Percentiles rank a stretch among this genome's conserved stretches.
phyloP scores from a whole-genome alignment of 2,113 vertebrate species.

The Callionymus lyra region DNA sequence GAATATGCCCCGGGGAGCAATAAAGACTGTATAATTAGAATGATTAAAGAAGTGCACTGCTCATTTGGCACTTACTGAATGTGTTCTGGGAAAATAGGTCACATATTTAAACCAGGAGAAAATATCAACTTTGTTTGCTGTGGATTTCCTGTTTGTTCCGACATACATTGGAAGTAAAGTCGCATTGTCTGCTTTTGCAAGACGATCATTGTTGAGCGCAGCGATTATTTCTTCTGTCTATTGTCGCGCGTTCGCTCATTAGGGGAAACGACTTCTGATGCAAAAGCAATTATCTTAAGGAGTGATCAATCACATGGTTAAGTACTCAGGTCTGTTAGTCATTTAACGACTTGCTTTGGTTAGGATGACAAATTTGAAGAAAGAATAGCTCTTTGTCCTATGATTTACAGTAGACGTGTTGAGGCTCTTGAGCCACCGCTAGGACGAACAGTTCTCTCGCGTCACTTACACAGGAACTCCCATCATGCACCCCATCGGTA shows the following conservation, averaged over 20 bases:
- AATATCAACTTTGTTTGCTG: constrained; percentile 60
- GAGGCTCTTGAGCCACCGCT: too few relatives aligned
- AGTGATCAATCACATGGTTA: constrained; percentile 41
- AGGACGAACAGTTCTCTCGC: too few relatives aligned
- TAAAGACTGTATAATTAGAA: constrained; percentile 69
- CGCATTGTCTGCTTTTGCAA: constrained; percentile 50
- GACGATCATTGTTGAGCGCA: constrained; percentile 50
- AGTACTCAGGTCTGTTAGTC: too few relatives aligned
- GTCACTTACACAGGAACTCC: too few relatives aligned
- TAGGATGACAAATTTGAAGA: too few relatives aligned
- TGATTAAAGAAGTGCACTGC: constrained; percentile 64
- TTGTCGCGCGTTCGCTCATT: constrained; percentile 24
- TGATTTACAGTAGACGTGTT: too few relatives aligned
- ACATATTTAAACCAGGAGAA: constrained; percentile 52
- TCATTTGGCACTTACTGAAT: constrained; percentile 67
- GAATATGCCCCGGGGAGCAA: constrained; percentile 61
- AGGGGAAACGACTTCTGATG: constrained; percentile 58
- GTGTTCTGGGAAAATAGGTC: constrained; percentile 63
- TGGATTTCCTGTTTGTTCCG: constrained; percentile 56
- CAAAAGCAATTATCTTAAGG: constrained; percentile 58
- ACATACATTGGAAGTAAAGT: constrained; percentile 46
- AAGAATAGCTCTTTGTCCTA: too few relatives aligned
- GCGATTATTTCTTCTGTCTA: constrained; percentile 9
- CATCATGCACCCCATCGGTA: too few relatives aligned
- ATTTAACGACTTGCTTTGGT: too few relatives aligned